These are phyloP conservation scores for Linhomoeus sp. DNA, from an alignment of 2,888 invertebrate species.

Conservation along the genomic window DNA sequence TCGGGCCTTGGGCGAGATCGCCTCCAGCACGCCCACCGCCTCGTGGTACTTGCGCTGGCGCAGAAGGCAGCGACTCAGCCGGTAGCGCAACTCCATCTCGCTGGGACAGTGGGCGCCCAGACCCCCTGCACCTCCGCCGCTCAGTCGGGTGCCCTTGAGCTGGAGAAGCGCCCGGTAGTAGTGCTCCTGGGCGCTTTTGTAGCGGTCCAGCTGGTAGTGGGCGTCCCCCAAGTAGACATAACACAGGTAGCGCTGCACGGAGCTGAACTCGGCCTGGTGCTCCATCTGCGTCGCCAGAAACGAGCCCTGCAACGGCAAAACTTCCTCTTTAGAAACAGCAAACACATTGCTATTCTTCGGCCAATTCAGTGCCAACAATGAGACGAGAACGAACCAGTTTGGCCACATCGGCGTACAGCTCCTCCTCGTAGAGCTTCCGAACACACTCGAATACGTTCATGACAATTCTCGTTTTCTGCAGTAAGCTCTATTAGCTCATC, in stretches of 20 bases:
- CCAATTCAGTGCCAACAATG: too few species aligned
- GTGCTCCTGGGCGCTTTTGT: not conserved
- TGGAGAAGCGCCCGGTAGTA: not conserved
- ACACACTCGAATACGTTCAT: conserved; percentile 1
- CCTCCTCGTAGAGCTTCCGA: not conserved
- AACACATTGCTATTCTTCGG: too few species aligned
- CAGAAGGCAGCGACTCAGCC: not conserved
- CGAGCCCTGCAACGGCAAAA: not conserved
- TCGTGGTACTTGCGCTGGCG: conserved; percentile 3
- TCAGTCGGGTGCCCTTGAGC: not conserved
- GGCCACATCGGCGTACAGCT: not conserved
- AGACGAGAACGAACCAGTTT: not conserved
- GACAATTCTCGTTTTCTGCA: too few species aligned
- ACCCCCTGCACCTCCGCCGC: not conserved
- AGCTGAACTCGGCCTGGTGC: not conserved
- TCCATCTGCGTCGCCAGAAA: not conserved
- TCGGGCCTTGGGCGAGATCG: not conserved
- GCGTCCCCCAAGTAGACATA: conserved; percentile 1
- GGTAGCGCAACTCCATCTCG: conserved; percentile 2
- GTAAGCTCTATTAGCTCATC: too few species aligned
- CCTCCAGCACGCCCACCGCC: conserved; percentile 5
- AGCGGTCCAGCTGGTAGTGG: not conserved
- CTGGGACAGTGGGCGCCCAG: not conserved
- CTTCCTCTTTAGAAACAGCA: too few species aligned
- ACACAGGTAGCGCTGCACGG: not conserved